Conservation (phyloP, 2,797 vertebrate species). For the Hyperoplus lanceolatus region DNA sequence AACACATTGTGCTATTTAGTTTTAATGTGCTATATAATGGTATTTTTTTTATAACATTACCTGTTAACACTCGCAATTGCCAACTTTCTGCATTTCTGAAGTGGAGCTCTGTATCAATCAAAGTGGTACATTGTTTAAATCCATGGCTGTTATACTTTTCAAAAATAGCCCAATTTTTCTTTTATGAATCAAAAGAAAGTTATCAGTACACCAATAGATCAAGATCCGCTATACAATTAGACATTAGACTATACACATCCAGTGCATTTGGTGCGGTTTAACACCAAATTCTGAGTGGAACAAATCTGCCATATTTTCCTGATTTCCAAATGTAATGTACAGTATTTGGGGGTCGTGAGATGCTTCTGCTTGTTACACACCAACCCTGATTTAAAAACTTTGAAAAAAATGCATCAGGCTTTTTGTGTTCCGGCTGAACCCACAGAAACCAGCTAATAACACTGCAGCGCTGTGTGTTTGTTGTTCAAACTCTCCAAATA, state of each 20-base stretch:
- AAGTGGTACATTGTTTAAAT: not conserved
- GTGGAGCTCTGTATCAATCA: not conserved
- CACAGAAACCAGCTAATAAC: not conserved
- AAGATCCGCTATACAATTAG: not conserved
- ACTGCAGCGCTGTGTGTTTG: not conserved
- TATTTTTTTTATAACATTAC: not conserved
- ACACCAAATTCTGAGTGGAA: not conserved
- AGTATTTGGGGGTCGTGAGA: not conserved
- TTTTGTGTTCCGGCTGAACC: not conserved
- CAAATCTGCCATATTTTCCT: not conserved
- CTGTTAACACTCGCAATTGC: not conserved
- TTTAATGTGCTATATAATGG: not conserved
- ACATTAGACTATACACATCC: not conserved
- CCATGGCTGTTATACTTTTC: not conserved
- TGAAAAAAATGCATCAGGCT: not conserved
- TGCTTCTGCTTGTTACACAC: not conserved
- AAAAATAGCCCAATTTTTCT: not conserved
- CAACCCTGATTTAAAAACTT: not conserved
- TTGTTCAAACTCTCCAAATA: not conserved
- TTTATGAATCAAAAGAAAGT: not conserved
- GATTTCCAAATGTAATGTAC: not conserved
- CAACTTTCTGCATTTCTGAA: not conserved
- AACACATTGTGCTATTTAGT: not conserved
- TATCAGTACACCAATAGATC: no score
- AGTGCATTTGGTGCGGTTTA: not conserved